Conservation (phyloP, 53 echinoderm and acorn worm genomes). For the Apostichopus leukothele region DNA sequence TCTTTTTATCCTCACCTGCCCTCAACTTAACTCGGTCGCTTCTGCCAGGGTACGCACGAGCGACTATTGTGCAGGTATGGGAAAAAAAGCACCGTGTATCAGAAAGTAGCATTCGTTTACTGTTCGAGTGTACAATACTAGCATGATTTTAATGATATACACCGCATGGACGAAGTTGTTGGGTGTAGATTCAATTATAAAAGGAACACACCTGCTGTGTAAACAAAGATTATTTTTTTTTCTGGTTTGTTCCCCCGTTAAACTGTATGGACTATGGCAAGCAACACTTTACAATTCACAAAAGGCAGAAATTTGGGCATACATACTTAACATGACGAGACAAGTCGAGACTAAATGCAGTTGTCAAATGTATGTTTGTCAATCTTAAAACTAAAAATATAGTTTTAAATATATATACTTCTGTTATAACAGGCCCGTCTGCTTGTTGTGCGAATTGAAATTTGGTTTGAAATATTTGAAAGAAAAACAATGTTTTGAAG, state of each 20-base stretch:
- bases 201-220: background rate
- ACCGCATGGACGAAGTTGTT: background rate
- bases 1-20: constrained; percentile 7
- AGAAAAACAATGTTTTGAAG: no score
- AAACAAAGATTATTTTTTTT: background rate
- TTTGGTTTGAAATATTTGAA: no score
- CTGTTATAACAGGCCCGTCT: no score
- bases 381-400: no score
- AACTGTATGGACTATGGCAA: background rate
- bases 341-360: no score
- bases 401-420: no score
- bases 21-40: background rate
- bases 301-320: background rate
- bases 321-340: background rate
- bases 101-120: no score
- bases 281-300: background rate
- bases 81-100: background rate
- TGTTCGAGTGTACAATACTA: no score
- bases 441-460: no score
- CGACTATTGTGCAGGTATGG: background rate
- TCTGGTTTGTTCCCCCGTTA: background rate
- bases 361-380: no score
- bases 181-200: background rate
- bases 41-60: background rate
- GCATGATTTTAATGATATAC: background rate